Percentiles rank a stretch among this genome's conserved stretches.
phyloP scores from a whole-genome alignment of 2,888 invertebrate genomes.

The Argynnis bischoffii region DNA sequence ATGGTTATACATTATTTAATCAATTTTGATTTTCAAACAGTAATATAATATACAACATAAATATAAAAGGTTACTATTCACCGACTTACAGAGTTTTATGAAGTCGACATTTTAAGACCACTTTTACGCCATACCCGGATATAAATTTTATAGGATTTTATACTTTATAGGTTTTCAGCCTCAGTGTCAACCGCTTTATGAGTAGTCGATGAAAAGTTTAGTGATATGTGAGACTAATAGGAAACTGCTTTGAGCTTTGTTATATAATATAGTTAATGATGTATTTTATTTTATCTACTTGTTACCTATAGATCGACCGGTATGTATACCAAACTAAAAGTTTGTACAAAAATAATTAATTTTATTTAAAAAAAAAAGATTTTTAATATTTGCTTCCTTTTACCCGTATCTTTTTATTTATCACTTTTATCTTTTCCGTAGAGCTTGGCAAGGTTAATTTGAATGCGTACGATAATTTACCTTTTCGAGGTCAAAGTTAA shows the following conservation, averaged over 20 bases:
- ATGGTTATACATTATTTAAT: too few relatives aligned
- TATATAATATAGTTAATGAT: neutral
- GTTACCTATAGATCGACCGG: too few relatives aligned
- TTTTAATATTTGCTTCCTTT: slow-evolving; percentile 4
- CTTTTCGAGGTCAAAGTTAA: slow-evolving; percentile 35
- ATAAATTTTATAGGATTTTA: slow-evolving; percentile 71
- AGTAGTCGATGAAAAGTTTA: slow-evolving; percentile 47
- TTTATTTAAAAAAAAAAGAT: neutral
- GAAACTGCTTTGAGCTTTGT: neutral
- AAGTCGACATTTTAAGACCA: slow-evolving; percentile 30
- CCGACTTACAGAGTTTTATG: slow-evolving; percentile 30
- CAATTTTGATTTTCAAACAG: too few relatives aligned
- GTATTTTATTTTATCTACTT: neutral
- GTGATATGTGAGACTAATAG: slow-evolving; percentile 3
- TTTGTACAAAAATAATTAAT: neutral
- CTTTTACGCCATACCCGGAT: slow-evolving; percentile 69
- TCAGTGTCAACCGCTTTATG: slow-evolving; percentile 57
- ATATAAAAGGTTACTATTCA: slow-evolving; percentile 11
- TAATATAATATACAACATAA: neutral
- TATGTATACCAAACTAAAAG: neutral
- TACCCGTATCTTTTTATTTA: neutral
- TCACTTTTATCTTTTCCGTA: neutral
- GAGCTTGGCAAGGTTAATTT: slow-evolving; percentile 29
- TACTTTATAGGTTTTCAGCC: slow-evolving; percentile 59
- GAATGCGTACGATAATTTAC: slow-evolving; percentile 24